These are phyloP conservation scores for Acronicta psi DNA, from an alignment of 2,888 invertebrate species.

Conservation along the genomic window DNA sequence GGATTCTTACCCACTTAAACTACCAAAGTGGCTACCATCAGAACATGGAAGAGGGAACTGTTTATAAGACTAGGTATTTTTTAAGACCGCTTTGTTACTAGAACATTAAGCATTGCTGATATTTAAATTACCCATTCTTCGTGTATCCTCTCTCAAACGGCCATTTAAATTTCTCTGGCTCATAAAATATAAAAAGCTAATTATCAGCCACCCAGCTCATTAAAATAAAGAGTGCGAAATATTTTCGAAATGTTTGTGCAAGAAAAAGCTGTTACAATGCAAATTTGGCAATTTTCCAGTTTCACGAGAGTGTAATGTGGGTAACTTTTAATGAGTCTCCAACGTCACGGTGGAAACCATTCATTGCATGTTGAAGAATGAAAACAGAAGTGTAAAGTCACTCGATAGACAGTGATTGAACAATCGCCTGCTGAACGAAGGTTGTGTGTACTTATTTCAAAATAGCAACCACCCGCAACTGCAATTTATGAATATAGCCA, in stretches of 20 bases:
- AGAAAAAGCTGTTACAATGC: slow-evolving; percentile 56
- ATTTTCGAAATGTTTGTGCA: slow-evolving; percentile 49
- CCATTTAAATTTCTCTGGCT: slow-evolving; percentile 26
- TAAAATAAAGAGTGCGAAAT: slow-evolving; percentile 47
- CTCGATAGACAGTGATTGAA: too few relatives aligned
- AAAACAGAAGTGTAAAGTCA: neutral
- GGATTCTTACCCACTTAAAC: too few relatives aligned
- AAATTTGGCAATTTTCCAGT: slow-evolving; percentile 61
- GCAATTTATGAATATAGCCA: too few relatives aligned
- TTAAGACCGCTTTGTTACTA: neutral
- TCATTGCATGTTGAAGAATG: slow-evolving; percentile 26
- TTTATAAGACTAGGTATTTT: neutral
- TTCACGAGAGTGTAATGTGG: slow-evolving; percentile 48
- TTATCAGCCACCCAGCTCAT: slow-evolving; percentile 35
- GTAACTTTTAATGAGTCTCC: slow-evolving; percentile 51
- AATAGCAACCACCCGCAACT: too few relatives aligned
- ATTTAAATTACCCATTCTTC: slow-evolving; percentile 16
- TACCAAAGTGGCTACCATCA: too few relatives aligned
- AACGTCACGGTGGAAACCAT: slow-evolving; percentile 32
- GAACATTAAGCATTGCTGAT: slow-evolving; percentile 29
- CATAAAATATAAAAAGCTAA: slow-evolving; percentile 45
- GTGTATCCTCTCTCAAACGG: slow-evolving; percentile 13
- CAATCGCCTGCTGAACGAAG: too few relatives aligned
- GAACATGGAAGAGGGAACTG: too few relatives aligned
- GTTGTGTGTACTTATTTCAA: too few relatives aligned